Conservation (phyloP, 2,888 invertebrate genomes). For the Sicus ferrugineus region DNA sequence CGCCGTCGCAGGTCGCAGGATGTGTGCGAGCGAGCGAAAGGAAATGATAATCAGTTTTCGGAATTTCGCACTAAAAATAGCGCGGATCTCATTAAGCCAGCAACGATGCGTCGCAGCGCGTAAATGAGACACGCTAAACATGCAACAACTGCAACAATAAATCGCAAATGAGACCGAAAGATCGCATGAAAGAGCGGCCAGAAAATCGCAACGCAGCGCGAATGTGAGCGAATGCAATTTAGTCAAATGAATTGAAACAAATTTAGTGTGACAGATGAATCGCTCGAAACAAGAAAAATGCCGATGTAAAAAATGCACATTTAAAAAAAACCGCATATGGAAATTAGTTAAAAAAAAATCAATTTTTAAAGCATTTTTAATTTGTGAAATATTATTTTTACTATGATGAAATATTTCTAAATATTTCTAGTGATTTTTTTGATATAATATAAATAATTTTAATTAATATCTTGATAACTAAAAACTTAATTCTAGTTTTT, state of each 20-base stretch:
- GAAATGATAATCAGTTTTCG: slow-evolving; percentile 59
- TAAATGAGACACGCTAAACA: slow-evolving; percentile 38
- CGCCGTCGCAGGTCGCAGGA: no score
- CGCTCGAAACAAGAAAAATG: slow-evolving; percentile 42
- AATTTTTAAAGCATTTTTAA: no score
- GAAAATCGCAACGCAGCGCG: slow-evolving; percentile 7
- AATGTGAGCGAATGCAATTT: slow-evolving; percentile 48
- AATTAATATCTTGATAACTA: no score
- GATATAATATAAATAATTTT: no score
- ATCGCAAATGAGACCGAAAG: neutral
- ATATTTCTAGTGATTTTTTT: no score
- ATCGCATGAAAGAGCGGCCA: neutral
- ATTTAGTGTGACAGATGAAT: slow-evolving; percentile 62
- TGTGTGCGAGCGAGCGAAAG: neutral
- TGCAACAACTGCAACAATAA: slow-evolving; percentile 41
- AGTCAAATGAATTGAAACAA: slow-evolving; percentile 62
- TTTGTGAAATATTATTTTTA: no score
- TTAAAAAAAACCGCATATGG: no score
- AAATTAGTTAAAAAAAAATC: neutral
- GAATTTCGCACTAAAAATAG: slow-evolving; percentile 59
- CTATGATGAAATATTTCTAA: no score
- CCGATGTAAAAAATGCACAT: no score
- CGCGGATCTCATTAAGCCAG: slow-evolving; percentile 57
- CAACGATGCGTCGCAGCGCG: slow-evolving; percentile 19
- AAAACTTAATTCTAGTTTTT: no score